These are phyloP conservation scores for Lagopus muta DNA, from an alignment of 2,113 vertebrate genomes.

Conservation along the genomic window DNA sequence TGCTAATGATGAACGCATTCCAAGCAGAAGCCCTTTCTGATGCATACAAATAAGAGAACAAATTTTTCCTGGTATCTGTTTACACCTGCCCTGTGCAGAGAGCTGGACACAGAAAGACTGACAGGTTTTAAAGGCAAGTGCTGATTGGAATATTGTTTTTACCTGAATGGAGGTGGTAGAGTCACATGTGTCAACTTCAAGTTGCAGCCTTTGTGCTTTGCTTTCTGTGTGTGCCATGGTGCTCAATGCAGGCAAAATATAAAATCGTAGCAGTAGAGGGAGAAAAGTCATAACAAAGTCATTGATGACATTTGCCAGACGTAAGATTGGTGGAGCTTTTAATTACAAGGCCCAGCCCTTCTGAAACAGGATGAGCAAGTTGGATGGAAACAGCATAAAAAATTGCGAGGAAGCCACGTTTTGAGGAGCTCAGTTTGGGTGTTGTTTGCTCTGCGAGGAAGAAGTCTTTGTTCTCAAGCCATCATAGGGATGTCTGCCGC, in stretches of 20 bases:
- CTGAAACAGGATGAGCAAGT: conserved; percentile 67
- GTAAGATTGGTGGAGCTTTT: conserved; percentile 11
- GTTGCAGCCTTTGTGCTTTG: neutral
- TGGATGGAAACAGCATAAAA: conserved; percentile 61
- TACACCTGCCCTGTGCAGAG: neutral
- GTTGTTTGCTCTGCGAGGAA: conserved; percentile 34
- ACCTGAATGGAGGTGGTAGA: neutral
- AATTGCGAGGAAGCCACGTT: conserved; percentile 55
- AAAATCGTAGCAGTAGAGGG: neutral
- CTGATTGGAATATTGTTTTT: neutral
- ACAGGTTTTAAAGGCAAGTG: neutral
- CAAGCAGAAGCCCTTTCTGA: neutral
- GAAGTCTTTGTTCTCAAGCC: conserved; percentile 52
- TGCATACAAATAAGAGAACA: neutral
- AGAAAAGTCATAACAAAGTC: neutral
- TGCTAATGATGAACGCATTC: neutral
- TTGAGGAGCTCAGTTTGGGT: conserved; percentile 53
- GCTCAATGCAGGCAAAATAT: neutral
- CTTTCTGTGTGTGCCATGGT: neutral
- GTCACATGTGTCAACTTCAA: neutral
- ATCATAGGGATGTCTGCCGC: conserved; percentile 50
- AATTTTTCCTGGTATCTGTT: neutral
- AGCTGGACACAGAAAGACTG: neutral
- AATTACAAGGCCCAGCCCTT: conserved; percentile 59
- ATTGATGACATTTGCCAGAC: conserved; percentile 50